phyloP scores from a whole-genome alignment of 1,140 invertebrate genomes.

The Subanguina moxae region DNA sequence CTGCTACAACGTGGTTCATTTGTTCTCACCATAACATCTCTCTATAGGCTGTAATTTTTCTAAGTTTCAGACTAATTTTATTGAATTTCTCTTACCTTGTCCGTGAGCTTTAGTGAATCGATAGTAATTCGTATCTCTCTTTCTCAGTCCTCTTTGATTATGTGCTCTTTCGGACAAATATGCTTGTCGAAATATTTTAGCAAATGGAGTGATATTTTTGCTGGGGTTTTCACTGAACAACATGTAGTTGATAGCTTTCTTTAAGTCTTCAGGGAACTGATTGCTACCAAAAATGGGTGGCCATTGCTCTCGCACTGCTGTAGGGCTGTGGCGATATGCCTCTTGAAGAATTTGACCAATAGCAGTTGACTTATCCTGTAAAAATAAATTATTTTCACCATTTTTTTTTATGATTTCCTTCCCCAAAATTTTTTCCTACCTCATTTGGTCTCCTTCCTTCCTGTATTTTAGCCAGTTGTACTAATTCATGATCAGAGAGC shows the following conservation, averaged over 20 bases:
- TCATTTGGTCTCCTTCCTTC: not conserved
- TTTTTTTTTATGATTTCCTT: not conserved
- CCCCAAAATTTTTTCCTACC: not conserved
- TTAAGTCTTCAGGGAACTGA: not conserved
- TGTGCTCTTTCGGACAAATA: too few species aligned
- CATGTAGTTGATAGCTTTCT: not conserved
- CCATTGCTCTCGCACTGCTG: not conserved
- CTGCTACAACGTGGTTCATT: too few species aligned
- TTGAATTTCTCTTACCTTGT: not conserved
- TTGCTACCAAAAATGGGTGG: not conserved
- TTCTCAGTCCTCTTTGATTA: not conserved
- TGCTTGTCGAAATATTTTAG: not conserved
- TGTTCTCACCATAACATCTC: too few species aligned
- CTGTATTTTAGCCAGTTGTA: not conserved
- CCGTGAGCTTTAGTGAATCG: too few species aligned
- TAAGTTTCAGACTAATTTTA: too few species aligned
- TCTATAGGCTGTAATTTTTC: too few species aligned
- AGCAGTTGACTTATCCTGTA: not conserved
- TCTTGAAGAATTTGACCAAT: not conserved
- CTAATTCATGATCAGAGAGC: not conserved
- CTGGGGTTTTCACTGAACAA: conserved; percentile 10
- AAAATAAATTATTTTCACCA: not conserved
- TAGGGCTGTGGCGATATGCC: not conserved
- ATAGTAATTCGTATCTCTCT: not conserved
- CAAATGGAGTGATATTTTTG: not conserved